A percentile compares a stretch with the other conserved stretches of the same genome.
phyloP scores from a whole-genome alignment of 2,797 vertebrate genomes.

The Cynopterus sphinx region DNA sequence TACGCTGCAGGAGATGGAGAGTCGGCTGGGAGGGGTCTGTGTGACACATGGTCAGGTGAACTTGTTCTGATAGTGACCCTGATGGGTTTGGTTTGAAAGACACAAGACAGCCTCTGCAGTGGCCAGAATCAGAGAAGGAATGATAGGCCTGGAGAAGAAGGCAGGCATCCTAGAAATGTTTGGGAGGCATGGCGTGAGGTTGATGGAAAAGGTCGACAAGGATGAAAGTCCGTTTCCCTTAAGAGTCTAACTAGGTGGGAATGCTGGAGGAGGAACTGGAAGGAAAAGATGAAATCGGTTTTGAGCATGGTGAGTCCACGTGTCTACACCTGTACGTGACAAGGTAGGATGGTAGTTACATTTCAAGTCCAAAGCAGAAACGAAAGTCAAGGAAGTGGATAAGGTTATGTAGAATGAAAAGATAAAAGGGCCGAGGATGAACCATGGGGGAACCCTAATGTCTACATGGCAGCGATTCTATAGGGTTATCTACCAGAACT shows the following conservation, averaged over 20 bases:
- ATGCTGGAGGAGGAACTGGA: background rate
- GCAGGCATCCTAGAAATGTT: background rate
- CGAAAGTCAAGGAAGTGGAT: background rate
- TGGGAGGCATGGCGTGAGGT: no score
- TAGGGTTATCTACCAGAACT: background rate
- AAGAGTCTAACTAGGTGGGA: background rate
- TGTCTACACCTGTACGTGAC: fast-evolving
- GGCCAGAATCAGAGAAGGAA: background rate
- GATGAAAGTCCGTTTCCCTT: background rate
- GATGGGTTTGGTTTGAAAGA: background rate
- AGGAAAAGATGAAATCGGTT: background rate
- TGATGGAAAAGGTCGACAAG: background rate
- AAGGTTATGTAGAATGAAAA: background rate
- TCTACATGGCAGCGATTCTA: background rate
- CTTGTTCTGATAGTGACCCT: background rate
- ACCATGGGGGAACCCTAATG: background rate
- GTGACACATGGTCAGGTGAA: background rate
- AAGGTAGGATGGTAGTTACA: background rate
- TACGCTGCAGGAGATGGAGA: background rate
- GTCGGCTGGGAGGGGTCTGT: no score
- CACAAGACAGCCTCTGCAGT: background rate
- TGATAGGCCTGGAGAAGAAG: background rate
- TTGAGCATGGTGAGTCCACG: background rate
- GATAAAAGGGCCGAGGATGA: background rate
- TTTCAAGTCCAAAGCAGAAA: background rate